Evolutionary conservation across 2,113 vertebrate species (phyloP), one percentile per base, ranked within the genome.

Genomic region (Nycticorax nycticorax): DNA sequence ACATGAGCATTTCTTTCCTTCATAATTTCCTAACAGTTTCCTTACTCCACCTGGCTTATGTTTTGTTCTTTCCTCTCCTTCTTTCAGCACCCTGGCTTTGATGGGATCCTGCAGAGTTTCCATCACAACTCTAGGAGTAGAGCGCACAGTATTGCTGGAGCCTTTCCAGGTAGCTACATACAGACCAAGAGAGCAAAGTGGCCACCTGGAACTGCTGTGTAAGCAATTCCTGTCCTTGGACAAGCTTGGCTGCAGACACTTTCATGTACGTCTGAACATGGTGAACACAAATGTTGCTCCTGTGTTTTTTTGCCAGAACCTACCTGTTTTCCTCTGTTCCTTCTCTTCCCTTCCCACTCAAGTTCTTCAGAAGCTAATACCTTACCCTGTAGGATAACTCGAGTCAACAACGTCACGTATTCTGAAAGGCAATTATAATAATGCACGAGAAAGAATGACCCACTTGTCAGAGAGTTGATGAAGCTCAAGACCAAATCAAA

Each of bases 181-280:
- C 12, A 60, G 37, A 82, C 30, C 47, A 79, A 68, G 11, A 33
- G 32, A 64, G 47, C 32, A 45, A 56, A 78, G 47, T 27, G 4
- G 19, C n/a, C 76, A 26, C 10, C 35, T 35, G n/a, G 4, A 14
- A 30, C 27, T 53, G 57, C 30, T 39, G 32, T 33, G 69, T 18
- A 41, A 74, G 19, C 77, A 59, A n/a, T 55, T 62, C 17, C 7
- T 32, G 16, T 77, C 19, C 33, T 62, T 56, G 33, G 8, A 82
- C 35, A 66, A 81, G 26, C 43, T 30, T 81, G 24, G 12, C 27
- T 71, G 64, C 47, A 73, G n/a, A 59, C 47, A 67, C 14, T 55
- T 48, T 32, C 43, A 81, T 14, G 12, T 14, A 3, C 2, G 0
- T 20, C 68, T 14, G n/a, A 62, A 66, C 0, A 0, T 10, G 55